phyloP scores from a whole-genome alignment of 1,140 invertebrate genomes.

The Calephelis nemesis region DNA sequence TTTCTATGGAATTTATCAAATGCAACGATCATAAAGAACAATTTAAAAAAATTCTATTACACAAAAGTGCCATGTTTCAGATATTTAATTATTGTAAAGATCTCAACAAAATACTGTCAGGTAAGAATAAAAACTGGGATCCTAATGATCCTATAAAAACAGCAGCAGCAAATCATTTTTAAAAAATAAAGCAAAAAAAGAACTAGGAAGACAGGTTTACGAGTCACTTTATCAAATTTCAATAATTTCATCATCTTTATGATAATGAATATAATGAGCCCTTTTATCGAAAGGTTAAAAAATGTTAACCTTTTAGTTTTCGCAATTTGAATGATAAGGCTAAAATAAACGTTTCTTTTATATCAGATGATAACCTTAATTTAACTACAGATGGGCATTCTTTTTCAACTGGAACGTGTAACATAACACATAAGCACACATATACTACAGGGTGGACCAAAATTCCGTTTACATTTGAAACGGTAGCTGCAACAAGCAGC shows the following conservation, averaged over 20 bases:
- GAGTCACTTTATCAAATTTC: no score
- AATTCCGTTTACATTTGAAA: slow-evolving; percentile 21
- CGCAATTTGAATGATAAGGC: no score
- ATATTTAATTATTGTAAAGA: neutral
- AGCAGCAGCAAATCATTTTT: neutral
- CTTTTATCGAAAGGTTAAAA: no score
- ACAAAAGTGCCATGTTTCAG: neutral
- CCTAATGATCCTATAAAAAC: neutral
- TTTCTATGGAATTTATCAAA: neutral
- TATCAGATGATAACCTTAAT: no score
- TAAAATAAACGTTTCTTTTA: no score
- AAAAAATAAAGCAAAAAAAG: slow-evolving; percentile 7
- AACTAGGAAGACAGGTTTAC: neutral
- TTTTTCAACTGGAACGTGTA: no score
- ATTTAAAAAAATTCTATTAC: neutral
- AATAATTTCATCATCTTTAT: no score
- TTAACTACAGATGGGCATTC: no score
- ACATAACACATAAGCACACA: no score
- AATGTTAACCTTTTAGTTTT: no score
- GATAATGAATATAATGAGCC: no score
- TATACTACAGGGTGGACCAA: slow-evolving; percentile 17
- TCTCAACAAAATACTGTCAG: neutral
- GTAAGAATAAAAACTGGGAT: neutral
- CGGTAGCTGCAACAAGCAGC: slow-evolving; percentile 3
- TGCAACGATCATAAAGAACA: neutral